These are phyloP conservation scores for Glossophaga mutica DNA, from an alignment of 2,797 vertebrate species.

Conservation along the genomic window DNA sequence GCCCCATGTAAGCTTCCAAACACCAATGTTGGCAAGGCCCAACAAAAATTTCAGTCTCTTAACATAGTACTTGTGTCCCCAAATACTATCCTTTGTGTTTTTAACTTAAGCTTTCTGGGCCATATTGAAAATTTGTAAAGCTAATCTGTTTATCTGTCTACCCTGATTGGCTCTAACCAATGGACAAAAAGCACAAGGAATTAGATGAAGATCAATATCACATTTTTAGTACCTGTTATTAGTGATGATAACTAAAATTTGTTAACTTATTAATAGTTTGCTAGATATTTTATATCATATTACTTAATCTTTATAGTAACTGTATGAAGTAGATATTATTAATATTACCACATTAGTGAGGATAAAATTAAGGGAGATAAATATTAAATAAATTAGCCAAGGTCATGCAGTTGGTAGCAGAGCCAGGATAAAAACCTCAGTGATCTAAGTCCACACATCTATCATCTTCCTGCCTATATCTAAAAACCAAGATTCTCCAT, in stretches of 20 bases:
- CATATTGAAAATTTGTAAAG: background rate
- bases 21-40: background rate
- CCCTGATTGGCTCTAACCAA: background rate
- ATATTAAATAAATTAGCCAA: background rate
- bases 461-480: background rate
- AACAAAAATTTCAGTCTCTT: background rate
- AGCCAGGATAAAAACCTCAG: background rate
- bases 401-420: background rate
- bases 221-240: background rate
- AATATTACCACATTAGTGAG: background rate
- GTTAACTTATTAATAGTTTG: background rate
- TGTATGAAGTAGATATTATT: background rate
- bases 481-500: background rate
- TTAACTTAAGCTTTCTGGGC: background rate
- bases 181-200: background rate
- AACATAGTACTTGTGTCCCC: background rate
- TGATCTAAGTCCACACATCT: background rate
- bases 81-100: background rate
- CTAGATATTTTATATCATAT: background rate
- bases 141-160: conserved; percentile 14
- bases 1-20: background rate
- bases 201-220: background rate
- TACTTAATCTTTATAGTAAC: background rate
- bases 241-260: conserved; percentile 9
- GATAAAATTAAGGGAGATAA: background rate